Evolutionary conservation across 2,113 vertebrate genomes (phyloP).

Genomic region (Lophotis ruficrista): DNA sequence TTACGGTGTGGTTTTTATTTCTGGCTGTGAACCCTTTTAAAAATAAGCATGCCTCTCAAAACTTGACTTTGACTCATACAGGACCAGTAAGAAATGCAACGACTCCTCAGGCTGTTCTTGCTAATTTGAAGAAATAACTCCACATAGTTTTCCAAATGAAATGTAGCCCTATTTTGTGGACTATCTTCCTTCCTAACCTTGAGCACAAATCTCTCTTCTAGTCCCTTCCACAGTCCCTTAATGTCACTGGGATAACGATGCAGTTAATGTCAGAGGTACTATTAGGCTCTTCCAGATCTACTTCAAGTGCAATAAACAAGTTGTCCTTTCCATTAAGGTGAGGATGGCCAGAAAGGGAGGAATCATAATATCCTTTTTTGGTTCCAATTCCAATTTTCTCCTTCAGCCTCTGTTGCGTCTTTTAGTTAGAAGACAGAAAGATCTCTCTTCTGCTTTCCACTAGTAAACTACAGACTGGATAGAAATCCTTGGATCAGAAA

Average conservation of each 20-base stretch:
- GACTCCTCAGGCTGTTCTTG: background rate
- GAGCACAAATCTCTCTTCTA: background rate
- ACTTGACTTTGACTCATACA: background rate
- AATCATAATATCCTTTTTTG: background rate
- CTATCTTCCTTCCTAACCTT: background rate
- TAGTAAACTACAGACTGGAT: background rate
- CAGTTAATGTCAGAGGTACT: background rate
- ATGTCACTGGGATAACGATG: background rate
- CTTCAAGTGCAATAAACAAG: conserved; percentile 22
- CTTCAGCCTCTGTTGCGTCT: background rate
- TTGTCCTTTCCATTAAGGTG: conserved; percentile 10
- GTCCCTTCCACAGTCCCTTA: background rate
- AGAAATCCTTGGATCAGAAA: background rate
- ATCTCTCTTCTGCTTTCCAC: background rate
- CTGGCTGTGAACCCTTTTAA: conserved; percentile 21
- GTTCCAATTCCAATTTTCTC: background rate
- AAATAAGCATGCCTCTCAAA: conserved; percentile 22
- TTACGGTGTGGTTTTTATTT: background rate
- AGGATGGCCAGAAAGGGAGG: background rate
- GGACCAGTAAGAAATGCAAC: background rate
- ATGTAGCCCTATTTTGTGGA: conserved; percentile 4
- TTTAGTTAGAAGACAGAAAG: background rate
- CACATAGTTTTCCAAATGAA: background rate
- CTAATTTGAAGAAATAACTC: conserved; percentile 13
- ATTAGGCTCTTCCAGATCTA: background rate